These are phyloP conservation scores for Bradypodion pumilum DNA, from an alignment of 2,797 vertebrate genomes.

Conservation along the genomic window DNA sequence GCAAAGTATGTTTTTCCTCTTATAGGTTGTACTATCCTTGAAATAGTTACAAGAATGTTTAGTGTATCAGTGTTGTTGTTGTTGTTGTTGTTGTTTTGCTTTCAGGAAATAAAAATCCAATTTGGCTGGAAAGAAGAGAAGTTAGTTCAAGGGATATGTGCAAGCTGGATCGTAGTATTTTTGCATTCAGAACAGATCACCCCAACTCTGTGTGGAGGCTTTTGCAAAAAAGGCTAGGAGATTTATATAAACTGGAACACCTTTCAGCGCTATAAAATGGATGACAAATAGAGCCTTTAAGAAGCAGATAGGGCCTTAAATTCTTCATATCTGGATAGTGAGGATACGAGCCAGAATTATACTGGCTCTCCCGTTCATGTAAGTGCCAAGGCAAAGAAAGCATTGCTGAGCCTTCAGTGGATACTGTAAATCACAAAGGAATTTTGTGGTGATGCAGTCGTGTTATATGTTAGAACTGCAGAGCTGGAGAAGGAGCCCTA, in stretches of 20 bases:
- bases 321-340: neutral
- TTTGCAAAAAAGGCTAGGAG: constrained; percentile 30
- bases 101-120: neutral
- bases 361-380: neutral
- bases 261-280: constrained; percentile 24
- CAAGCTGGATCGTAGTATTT: neutral
- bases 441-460: neutral
- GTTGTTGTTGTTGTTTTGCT: constrained; percentile 14
- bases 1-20: constrained; percentile 4
- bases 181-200: constrained; percentile 37
- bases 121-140: constrained; percentile 8
- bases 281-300: constrained; percentile 33
- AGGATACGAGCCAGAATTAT: neutral
- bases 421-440: neutral
- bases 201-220: constrained; percentile 34
- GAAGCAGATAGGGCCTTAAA: constrained; percentile 10
- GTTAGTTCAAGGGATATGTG: constrained; percentile 3
- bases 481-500: too few relatives aligned
- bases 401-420: neutral
- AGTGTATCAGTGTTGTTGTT: constrained; percentile 2
- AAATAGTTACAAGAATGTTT: constrained; percentile 9
- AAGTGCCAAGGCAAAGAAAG: constrained; percentile 8
- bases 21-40: neutral
- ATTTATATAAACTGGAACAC: constrained; percentile 20
- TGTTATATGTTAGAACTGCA: too few relatives aligned